Evolutionary conservation across 2,888 invertebrate species (phyloP).

Genomic region (Sinelater perroti): DNA sequence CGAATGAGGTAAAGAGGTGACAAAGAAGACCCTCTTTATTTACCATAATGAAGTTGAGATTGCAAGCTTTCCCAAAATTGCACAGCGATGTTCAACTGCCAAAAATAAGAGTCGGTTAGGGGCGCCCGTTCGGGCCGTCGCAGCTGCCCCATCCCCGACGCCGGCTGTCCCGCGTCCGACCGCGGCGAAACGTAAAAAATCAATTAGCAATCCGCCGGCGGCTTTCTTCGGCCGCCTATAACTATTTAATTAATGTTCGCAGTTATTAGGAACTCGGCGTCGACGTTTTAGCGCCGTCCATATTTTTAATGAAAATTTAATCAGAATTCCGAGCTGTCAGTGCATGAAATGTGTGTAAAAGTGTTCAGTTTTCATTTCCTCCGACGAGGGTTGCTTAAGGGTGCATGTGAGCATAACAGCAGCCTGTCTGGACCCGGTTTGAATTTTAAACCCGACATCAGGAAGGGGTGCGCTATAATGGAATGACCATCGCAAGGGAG

Average conservation of each 20-base stretch:
- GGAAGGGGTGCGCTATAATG: constrained; percentile 63
- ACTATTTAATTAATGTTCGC: constrained; percentile 43
- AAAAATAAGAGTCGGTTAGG: too few species aligned
- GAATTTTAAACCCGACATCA: constrained; percentile 50
- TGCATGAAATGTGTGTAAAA: constrained; percentile 52
- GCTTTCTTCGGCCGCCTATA: constrained; percentile 27
- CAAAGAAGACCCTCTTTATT: too few species aligned
- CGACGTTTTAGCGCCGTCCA: constrained; percentile 48
- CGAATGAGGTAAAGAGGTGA: too few species aligned
- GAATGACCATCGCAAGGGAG: constrained; percentile 61
- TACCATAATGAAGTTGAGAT: too few species aligned
- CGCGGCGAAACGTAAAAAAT: constrained; percentile 14
- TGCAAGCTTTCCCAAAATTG: too few species aligned
- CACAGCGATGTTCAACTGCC: too few species aligned
- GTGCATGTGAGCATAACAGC: constrained; percentile 48
- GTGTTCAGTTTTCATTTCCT: constrained; percentile 53
- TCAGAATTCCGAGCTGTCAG: constrained; percentile 54
- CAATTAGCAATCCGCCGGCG: constrained; percentile 7
- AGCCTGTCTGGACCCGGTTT: constrained; percentile 44
- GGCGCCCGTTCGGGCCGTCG: too few species aligned
- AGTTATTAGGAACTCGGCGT: constrained; percentile 37
- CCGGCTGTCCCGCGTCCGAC: background rate
- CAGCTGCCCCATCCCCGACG: background rate
- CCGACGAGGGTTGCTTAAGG: constrained; percentile 53
- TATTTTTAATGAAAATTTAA: constrained; percentile 57